A percentile compares a stretch with the other conserved stretches of the same genome.
These are phyloP conservation scores for Nomada goodeniana DNA, from an alignment of 2,888 invertebrate species.

Conservation along the genomic window DNA sequence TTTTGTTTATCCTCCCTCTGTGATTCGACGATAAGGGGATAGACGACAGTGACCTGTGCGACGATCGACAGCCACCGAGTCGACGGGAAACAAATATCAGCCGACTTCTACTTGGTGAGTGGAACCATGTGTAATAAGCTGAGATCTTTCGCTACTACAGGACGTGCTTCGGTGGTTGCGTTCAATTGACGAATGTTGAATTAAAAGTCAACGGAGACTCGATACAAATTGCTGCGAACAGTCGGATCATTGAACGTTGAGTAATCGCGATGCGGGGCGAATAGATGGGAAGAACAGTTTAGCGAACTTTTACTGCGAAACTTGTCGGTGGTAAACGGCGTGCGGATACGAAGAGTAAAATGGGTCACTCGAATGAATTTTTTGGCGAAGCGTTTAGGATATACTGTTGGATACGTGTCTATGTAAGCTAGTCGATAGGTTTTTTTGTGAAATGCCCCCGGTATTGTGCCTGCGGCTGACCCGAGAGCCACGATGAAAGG, in stretches of 20 bases:
- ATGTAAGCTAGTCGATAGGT: neutral
- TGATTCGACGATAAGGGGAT: neutral
- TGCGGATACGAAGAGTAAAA: no score
- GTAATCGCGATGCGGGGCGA: neutral
- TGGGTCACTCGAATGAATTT: neutral
- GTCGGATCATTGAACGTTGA: neutral
- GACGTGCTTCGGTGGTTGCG: neutral
- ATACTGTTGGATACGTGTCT: neutral
- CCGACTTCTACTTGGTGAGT: constrained; percentile 22
- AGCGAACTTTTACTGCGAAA: no score
- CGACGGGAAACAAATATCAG: neutral
- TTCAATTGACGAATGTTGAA: constrained; percentile 49
- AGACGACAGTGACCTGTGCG: constrained; percentile 29
- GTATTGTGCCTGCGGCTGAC: neutral
- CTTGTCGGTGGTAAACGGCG: no score
- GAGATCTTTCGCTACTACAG: neutral
- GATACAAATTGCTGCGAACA: no score
- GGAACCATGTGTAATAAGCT: neutral
- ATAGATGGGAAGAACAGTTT: neutral
- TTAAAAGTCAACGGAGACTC: constrained; percentile 54
- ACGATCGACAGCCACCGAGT: neutral
- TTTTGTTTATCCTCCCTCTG: neutral
- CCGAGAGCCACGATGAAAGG: neutral
- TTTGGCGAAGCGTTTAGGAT: neutral
- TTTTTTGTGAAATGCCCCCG: neutral